phyloP scores from a whole-genome alignment of 2,888 invertebrate genomes.

The Sphaerophoria taeniata region DNA sequence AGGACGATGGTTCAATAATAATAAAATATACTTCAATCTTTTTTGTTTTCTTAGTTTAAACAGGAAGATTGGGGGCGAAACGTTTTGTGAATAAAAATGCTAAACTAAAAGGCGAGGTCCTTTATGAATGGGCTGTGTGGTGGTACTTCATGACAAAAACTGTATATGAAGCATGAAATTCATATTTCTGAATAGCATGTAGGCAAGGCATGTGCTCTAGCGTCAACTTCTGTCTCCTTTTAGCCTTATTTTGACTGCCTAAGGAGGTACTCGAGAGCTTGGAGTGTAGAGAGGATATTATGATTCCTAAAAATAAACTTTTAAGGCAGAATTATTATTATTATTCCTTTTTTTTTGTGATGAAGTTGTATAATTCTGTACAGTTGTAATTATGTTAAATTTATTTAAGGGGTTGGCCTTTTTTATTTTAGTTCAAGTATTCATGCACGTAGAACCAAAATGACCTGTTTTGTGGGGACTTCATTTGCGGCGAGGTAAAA shows the following conservation, averaged over 20 bases:
- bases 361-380: neutral
- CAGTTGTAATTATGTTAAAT: constrained; percentile 23
- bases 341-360: neutral
- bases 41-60: neutral
- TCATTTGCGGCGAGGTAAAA: neutral
- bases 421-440: constrained; percentile 15
- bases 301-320: neutral
- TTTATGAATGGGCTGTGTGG: neutral
- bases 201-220: no score
- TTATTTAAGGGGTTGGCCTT: constrained; percentile 23
- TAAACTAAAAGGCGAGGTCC: constrained; percentile 41
- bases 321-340: neutral
- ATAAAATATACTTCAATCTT: constrained; percentile 49
- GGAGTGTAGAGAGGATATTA: neutral
- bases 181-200: neutral
- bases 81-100: constrained; percentile 35
- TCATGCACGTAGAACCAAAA: constrained; percentile 24
- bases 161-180: constrained; percentile 32
- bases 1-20: constrained; percentile 70
- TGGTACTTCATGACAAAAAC: constrained; percentile 1
- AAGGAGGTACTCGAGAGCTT: neutral
- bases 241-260: neutral
- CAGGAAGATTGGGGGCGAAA: neutral
- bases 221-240: neutral
- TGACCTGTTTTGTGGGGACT: constrained; percentile 6